A percentile compares a stretch with the other conserved stretches of the same genome.
phyloP scores from a whole-genome alignment of 2,113 vertebrate genomes.

The Cololabis saira region DNA sequence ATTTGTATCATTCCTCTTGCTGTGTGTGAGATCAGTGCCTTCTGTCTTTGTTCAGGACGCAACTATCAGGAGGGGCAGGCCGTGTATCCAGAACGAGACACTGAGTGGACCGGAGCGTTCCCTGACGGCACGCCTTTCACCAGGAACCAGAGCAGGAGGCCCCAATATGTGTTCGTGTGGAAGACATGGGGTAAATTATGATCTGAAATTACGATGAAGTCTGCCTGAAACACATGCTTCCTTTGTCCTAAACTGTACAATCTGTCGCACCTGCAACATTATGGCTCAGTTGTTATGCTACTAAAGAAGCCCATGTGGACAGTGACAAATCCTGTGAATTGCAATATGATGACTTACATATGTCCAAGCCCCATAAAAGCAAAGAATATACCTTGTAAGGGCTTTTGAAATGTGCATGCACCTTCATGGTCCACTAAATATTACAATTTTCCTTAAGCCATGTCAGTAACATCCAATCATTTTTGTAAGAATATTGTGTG shows the following conservation, averaged over 20 bases:
- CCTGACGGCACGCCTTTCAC: conserved; percentile 86
- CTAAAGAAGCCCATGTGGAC: too few species aligned
- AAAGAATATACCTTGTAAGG: too few species aligned
- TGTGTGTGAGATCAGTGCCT: background rate
- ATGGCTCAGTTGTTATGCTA: background rate
- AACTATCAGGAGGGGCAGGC: conserved; percentile 80
- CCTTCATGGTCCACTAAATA: too few species aligned
- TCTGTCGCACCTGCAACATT: background rate
- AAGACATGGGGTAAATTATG: conserved; percentile 90
- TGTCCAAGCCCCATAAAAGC: too few species aligned
- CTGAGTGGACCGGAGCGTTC: conserved; percentile 76
- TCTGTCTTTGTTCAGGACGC: conserved; percentile 77
- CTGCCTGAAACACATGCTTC: background rate
- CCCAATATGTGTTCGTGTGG: conserved; percentile 92
- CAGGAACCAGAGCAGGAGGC: conserved; percentile 64
- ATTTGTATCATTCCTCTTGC: background rate
- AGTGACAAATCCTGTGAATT: background rate
- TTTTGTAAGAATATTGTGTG: too few species aligned
- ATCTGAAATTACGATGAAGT: conserved; percentile 52
- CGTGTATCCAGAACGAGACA: conserved; percentile 84
- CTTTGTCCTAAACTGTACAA: background rate
- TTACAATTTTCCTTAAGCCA: too few species aligned
- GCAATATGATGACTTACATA: background rate
- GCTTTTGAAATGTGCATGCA: too few species aligned
- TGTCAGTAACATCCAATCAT: too few species aligned